Conservation (phyloP, 2,888 invertebrate species). For the Drosophila affinis region DNA sequence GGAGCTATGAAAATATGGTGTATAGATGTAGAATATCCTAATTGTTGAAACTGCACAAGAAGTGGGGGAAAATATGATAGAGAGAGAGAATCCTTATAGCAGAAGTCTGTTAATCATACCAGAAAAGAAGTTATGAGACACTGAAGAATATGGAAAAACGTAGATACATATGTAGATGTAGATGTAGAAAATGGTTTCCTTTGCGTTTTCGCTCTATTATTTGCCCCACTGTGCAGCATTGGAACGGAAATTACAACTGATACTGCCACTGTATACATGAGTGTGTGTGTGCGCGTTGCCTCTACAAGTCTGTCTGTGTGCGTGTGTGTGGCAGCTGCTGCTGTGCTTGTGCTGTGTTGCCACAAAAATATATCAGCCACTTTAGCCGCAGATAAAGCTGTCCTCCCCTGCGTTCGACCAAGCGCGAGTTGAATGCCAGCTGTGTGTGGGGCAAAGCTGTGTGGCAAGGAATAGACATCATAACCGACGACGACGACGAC, state of each 20-base stretch:
- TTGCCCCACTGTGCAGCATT: constrained; percentile 16
- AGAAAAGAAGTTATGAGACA: no score
- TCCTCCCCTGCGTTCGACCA: constrained; percentile 38
- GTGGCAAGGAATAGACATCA: constrained; percentile 42
- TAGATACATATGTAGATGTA: no score
- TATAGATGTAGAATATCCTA: no score
- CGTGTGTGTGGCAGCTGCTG: constrained; percentile 55
- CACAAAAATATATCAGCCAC: constrained; percentile 73
- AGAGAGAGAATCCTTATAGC: no score
- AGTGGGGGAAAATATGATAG: no score
- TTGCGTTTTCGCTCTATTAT: no score
- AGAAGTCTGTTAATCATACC: no score
- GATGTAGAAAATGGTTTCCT: no score
- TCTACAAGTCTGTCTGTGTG: neutral
- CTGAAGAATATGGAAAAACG: no score
- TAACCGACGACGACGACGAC: constrained; percentile 57
- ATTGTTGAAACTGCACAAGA: no score
- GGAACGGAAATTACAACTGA: constrained; percentile 20
- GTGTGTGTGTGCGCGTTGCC: no score
- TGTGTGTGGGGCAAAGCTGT: constrained; percentile 13
- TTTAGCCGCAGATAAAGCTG: constrained; percentile 74
- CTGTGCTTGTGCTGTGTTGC: constrained; percentile 49
- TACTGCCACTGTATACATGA: neutral
- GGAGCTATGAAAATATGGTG: no score
- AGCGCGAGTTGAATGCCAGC: constrained; percentile 21